phyloP scores from a whole-genome alignment of 2,113 vertebrate species.

The Brachypodius melanocephalos region DNA sequence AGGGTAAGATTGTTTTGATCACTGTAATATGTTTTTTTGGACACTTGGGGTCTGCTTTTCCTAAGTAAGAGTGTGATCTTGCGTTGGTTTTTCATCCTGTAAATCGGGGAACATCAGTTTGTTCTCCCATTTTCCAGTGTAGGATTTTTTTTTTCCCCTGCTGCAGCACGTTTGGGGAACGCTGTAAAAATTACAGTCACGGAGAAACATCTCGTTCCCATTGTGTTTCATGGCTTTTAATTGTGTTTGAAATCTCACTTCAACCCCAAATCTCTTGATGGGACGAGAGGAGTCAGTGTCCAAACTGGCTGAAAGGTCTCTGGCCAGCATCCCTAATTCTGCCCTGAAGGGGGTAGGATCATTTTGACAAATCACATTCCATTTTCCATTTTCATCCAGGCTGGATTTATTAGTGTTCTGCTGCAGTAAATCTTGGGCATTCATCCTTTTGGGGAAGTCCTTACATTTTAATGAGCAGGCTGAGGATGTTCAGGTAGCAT shows the following conservation, averaged over 20 bases:
- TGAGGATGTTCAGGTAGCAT: background rate
- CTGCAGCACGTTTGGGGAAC: background rate
- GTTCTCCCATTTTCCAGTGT: background rate
- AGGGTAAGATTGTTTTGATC: constrained; percentile 82
- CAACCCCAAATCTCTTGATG: background rate
- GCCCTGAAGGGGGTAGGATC: background rate
- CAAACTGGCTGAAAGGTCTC: background rate
- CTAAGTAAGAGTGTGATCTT: background rate
- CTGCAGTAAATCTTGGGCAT: background rate
- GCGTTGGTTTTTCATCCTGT: background rate
- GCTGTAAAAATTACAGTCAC: background rate
- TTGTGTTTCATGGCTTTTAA: background rate
- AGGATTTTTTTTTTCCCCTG: background rate
- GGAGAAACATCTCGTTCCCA: background rate
- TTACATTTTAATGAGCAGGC: background rate
- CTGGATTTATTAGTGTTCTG: background rate
- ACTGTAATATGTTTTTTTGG: background rate
- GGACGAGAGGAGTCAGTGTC: background rate
- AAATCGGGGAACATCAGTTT: background rate
- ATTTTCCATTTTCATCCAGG: background rate
- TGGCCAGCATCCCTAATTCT: background rate
- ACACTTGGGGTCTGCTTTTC: background rate
- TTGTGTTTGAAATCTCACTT: background rate
- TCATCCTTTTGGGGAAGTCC: background rate
- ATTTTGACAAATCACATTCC: background rate